Base-by-base conservation (phyloP, 2,113 vertebrate species). In the Ahaetulla prasina region DNA sequence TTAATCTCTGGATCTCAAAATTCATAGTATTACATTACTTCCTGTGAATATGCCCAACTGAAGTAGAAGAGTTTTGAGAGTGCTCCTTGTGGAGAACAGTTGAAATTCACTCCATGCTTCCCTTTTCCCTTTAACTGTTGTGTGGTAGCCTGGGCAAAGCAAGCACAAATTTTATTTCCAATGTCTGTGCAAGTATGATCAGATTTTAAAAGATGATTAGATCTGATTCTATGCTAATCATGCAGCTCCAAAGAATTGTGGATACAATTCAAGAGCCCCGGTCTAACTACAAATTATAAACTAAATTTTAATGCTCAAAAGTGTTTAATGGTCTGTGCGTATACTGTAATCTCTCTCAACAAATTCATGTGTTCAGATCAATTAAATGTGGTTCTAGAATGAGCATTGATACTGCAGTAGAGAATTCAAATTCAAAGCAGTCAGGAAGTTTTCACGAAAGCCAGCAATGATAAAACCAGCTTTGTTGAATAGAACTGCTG, bases 261-360 rank as follows among this genome's bases (percentile, higher is more conserved):
- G 68, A 6, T 39, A 39, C 68, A 74, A 18, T 39, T 74, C 16
- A 35, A 74, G 5, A 74, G 1, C 68, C n/a, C 60, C 68, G n/a
- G n/a, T 35, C 12, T 74, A 39, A 74, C 16, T 74, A 74, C 0
- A 84, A 89, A 89, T 91, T 91, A 94, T 92, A 90, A 94, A 3
- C 30, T 85, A 85, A 47, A 80, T 20, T 94, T 89, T 47, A 27
- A 50, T 94, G 91, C 22, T 88, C 93, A 12, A 43, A 92, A 49
- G 52, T 90, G 6, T 47, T 88, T 84, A 25, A n/a, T 85, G 39
- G 49, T 45, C 57, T 94, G 88, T 54, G 9, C 90, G 84, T 35
- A 87, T 39, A 50, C 50, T 50, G 50, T 12, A 20, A 25, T 27
- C 43, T 45, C 30, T 68, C 30, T 20, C 27, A 52, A n/a, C 10